Base-by-base conservation (phyloP, 1,140 invertebrate species). In the Asbolus verrucosus region DNA sequence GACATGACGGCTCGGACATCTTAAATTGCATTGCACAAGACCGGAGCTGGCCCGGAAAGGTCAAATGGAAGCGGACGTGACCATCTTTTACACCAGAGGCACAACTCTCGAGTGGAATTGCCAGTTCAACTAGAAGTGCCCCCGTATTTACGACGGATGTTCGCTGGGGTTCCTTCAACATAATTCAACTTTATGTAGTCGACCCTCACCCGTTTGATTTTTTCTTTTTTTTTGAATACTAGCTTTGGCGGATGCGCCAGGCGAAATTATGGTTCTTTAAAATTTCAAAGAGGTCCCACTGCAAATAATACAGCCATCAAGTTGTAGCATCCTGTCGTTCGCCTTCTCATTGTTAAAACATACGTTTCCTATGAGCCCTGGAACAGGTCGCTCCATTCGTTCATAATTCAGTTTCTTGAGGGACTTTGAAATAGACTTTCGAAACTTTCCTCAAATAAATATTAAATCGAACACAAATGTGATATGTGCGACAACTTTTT, bases 61-160 rank as follows among this genome's bases (percentile, higher is more conserved):
- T 62, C 36, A 62, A 62, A 62, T 39, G 36, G 30, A 62, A 62
- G 36, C 36, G 59, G 59, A 62, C 59, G 59, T 62, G 59, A 62
- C 59, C 36, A 62, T 62, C 59, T 62, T 62, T 62, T 39, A 62
- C 30, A 38, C 31, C 18, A 62, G 36, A 38, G 36, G 31, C 31
- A 62, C 59, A 62, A 38, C 59, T 39, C 59, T 62, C 59, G 18
- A 62, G 36, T 31, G 36, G 36, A 62, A 62, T 36, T 62, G 59
- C 59, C 59, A 62, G 30, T 62, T 62, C 24, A 62, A 38, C 36
- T 36, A 39, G 59, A 62, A 62, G 36, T 62, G 59, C 31, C 36
- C 31, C 18, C 16, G 59, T 38, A 18, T 24, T 62, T 46, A 46
- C 33, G 33, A 36, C 11, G 33, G 11, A 6, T 11, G 33, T 11